Percentiles rank a stretch among this genome's conserved stretches.
Conservation (phyloP, 2,113 vertebrate species). For the Sarotherodon lohbergeri region DNA sequence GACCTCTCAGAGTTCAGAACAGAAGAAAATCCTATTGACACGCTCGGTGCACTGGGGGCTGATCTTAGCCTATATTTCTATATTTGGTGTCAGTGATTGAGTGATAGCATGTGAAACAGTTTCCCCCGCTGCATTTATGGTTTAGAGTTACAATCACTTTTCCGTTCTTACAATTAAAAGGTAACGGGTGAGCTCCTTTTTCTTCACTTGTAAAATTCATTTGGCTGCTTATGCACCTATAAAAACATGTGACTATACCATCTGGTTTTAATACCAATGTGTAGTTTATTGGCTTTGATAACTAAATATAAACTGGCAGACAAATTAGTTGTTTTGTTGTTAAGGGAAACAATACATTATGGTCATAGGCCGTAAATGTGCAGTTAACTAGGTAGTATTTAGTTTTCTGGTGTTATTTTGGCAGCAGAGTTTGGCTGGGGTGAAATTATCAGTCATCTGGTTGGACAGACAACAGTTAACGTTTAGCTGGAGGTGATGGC, state of each 20-base stretch:
- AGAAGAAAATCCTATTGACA: slow-evolving; percentile 73
- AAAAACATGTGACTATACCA: background rate
- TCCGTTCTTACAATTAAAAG: slow-evolving; percentile 5
- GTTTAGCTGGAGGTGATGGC: slow-evolving; percentile 33
- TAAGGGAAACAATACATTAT: slow-evolving; percentile 13
- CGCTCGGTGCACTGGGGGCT: slow-evolving; percentile 66
- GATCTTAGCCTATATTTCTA: slow-evolving; percentile 67
- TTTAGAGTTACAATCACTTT: slow-evolving; percentile 35
- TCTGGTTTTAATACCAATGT: background rate
- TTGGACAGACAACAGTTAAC: slow-evolving; percentile 43
- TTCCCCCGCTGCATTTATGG: slow-evolving; percentile 34
- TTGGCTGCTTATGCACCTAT: background rate
- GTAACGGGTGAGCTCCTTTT: background rate
- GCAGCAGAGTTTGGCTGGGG: slow-evolving; percentile 31
- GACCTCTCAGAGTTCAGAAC: slow-evolving; percentile 70
- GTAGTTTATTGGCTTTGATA: background rate
- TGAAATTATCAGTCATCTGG: slow-evolving; percentile 22
- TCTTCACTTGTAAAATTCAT: background rate
- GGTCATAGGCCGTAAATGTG: background rate
- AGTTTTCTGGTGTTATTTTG: slow-evolving; percentile 40
- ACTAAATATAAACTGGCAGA: background rate
- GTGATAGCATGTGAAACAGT: slow-evolving; percentile 62
- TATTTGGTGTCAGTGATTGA: slow-evolving; percentile 71
- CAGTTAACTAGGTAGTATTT: slow-evolving; percentile 8
- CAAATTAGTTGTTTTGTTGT: background rate